Evolutionary conservation across 2,113 vertebrate species (phyloP).

Genomic region (Thinocorus orbignyianus): DNA sequence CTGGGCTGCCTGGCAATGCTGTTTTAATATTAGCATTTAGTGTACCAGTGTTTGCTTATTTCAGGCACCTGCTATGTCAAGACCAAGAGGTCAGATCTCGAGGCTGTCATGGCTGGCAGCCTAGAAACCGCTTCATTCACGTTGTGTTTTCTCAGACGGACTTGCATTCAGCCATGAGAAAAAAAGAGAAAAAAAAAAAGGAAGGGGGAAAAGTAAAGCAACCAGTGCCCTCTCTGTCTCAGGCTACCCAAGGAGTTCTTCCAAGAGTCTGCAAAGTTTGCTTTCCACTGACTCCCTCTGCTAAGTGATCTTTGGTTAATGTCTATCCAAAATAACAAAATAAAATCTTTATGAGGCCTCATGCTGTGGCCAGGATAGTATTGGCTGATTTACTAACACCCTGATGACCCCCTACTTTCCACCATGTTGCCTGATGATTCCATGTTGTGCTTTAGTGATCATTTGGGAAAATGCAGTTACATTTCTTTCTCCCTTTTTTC

Average conservation of each 20-base stretch:
- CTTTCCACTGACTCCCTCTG: neutral
- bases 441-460: neutral
- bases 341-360: neutral
- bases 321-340: neutral
- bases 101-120: neutral
- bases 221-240: neutral
- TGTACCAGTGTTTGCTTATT: slow-evolving; percentile 69
- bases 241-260: neutral
- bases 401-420: neutral
- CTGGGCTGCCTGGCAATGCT: neutral
- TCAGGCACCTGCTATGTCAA: slow-evolving; percentile 69
- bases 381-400: neutral
- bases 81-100: slow-evolving; percentile 17
- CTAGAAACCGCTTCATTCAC: neutral
- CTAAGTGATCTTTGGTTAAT: neutral
- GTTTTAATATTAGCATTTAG: slow-evolving; percentile 57
- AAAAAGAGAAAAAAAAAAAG: neutral
- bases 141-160: neutral
- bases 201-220: neutral
- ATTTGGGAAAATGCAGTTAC: neutral
- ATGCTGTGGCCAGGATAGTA: neutral
- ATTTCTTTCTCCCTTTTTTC: neutral
- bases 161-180: neutral
- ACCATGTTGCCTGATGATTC: neutral
- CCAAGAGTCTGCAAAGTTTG: neutral